A percentile compares a stretch with the other conserved stretches of the same genome.
Evolutionary conservation across 1,140 invertebrate genomes (phyloP).

Genomic region (Papilio xuthus): DNA sequence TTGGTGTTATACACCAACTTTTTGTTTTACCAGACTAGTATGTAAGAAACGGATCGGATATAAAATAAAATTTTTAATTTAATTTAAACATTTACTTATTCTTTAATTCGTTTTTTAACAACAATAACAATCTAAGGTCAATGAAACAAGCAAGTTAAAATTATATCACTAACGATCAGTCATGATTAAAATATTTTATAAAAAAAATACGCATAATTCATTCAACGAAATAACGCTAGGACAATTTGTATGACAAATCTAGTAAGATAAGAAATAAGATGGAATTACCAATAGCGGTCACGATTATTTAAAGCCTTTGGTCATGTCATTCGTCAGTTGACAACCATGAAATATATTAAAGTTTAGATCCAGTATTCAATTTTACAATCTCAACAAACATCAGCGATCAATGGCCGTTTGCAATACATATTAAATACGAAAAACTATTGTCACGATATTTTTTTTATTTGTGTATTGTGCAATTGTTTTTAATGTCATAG

Average conservation of each 20-base stretch:
- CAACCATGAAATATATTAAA: conserved; percentile 55
- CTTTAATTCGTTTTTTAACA: background rate
- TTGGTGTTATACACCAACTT: no score
- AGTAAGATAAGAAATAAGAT: conserved; percentile 44
- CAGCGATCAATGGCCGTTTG: background rate
- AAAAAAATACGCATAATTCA: conserved; percentile 1
- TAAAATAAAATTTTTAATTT: background rate
- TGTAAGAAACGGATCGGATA: background rate
- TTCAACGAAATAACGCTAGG: background rate
- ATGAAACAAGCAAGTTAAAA: background rate
- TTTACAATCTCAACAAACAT: conserved; percentile 27
- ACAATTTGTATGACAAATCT: conserved; percentile 45
- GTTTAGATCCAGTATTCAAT: conserved; percentile 38
- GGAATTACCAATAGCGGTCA: conserved; percentile 47
- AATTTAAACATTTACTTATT: background rate
- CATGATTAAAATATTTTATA: background rate
- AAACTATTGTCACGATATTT: no score
- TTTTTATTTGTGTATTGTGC: no score
- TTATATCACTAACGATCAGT: background rate
- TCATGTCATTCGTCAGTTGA: conserved; percentile 61
- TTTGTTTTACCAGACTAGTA: background rate
- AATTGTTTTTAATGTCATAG: no score
- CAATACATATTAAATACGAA: background rate
- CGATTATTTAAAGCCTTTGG: conserved; percentile 45
- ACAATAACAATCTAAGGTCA: background rate